Conservation (phyloP, 2,113 vertebrate genomes). For the Myiozetetes cayanensis region DNA sequence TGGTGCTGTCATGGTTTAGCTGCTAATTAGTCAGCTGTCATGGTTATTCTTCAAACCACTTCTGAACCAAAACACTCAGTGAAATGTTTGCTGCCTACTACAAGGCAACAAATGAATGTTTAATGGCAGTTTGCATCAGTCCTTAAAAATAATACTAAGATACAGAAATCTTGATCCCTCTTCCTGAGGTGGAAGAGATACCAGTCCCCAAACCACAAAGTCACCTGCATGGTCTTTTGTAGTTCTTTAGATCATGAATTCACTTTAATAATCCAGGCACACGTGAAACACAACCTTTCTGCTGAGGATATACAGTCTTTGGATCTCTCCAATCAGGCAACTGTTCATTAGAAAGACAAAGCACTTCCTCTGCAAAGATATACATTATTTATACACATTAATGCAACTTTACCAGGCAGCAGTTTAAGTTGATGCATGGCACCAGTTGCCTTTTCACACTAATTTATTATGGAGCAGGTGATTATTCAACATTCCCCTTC, state of each 20-base stretch:
- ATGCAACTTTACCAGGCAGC: conserved; percentile 49
- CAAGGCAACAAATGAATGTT: neutral
- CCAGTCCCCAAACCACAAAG: neutral
- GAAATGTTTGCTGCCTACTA: neutral
- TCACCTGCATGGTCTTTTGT: neutral
- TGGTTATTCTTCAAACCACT: neutral
- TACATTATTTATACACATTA: conserved; percentile 60
- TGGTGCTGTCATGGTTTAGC: neutral
- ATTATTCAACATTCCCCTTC: conserved; percentile 30
- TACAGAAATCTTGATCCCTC: neutral
- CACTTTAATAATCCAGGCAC: neutral
- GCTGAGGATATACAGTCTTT: neutral
- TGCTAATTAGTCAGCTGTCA: neutral
- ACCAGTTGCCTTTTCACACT: conserved; percentile 31
- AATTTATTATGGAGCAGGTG: conserved; percentile 34
- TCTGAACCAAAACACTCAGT: neutral
- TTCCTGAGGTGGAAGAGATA: neutral
- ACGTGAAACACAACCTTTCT: neutral
- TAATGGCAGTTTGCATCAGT: neutral
- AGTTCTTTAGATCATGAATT: neutral
- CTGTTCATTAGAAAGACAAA: conserved; percentile 47
- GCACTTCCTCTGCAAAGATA: conserved; percentile 22
- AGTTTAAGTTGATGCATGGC: conserved; percentile 58
- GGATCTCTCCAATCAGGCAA: conserved; percentile 14
- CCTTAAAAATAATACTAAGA: neutral